Percentiles rank a stretch among this genome's conserved stretches.
These are phyloP conservation scores for Drosophila eohydei DNA, from an alignment of 2,888 invertebrate species.

Conservation along the genomic window DNA sequence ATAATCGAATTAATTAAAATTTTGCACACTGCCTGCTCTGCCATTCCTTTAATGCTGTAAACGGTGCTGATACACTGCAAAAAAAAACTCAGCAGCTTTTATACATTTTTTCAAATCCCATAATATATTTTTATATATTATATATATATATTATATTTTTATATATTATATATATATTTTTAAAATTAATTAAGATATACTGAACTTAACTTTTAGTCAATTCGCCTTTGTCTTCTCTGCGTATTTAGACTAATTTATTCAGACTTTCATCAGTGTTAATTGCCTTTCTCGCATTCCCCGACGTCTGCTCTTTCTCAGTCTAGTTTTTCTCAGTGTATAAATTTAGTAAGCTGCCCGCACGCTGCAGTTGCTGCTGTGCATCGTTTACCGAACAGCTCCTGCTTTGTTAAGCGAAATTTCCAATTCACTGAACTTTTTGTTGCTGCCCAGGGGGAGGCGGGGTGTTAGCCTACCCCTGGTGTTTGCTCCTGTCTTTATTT, in stretches of 20 bases:
- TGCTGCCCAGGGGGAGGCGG: too few relatives aligned
- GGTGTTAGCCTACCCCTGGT: neutral
- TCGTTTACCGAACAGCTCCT: slow-evolving; percentile 5
- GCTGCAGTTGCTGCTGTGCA: slow-evolving; percentile 25
- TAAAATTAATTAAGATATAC: neutral
- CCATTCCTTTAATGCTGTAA: slow-evolving; percentile 5
- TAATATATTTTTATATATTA: neutral
- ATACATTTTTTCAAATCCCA: too few relatives aligned
- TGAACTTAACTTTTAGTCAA: neutral
- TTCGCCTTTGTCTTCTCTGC: neutral
- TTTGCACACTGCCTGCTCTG: slow-evolving; percentile 53
- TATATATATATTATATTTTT: neutral
- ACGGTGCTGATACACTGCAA: slow-evolving; percentile 25
- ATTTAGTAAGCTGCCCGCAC: slow-evolving; percentile 38
- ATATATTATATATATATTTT: neutral
- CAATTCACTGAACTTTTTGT: slow-evolving; percentile 77
- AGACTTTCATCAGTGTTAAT: neutral
- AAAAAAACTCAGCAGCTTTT: neutral
- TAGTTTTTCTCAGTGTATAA: slow-evolving; percentile 13
- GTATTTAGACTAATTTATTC: neutral
- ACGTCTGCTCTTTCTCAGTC: neutral
- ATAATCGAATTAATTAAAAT: slow-evolving; percentile 79
- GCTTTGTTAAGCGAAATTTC: slow-evolving; percentile 72
- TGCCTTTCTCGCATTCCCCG: too few relatives aligned
- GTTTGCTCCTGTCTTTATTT: neutral